A percentile compares a stretch with the other conserved stretches of the same genome.
Evolutionary conservation across 2,888 invertebrate species (phyloP).

Genomic region (Tanypteryx hageni): DNA sequence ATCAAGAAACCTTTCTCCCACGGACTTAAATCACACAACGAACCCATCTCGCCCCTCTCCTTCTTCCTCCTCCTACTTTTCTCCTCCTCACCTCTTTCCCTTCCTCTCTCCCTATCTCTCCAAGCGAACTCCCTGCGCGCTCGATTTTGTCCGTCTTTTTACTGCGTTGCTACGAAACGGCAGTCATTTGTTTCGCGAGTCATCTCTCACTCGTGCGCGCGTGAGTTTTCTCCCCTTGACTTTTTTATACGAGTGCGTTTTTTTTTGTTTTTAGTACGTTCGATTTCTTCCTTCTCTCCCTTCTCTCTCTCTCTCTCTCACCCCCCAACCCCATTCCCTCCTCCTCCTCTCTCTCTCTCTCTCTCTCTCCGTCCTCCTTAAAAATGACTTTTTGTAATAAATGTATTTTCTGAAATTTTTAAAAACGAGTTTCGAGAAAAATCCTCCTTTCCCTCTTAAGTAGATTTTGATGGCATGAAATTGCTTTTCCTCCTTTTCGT

Average conservation of each 20-base stretch:
- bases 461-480: constrained; percentile 21
- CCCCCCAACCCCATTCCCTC: no score
- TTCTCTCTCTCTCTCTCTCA: no score
- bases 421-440: background rate
- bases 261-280: background rate
- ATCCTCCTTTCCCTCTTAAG: background rate
- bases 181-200: background rate
- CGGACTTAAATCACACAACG: constrained; percentile 4
- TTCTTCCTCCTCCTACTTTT: no score
- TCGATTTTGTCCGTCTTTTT: background rate
- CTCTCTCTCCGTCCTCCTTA: no score
- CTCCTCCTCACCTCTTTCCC: no score
- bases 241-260: background rate
- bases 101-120: no score
- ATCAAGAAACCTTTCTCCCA: constrained; percentile 6
- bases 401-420: background rate
- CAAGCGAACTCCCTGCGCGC: no score
- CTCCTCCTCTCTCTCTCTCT: no score
- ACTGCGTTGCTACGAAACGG: background rate
- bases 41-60: background rate
- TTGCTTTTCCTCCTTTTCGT: background rate
- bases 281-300: no score
- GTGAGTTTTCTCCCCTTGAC: background rate
- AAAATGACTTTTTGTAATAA: background rate
- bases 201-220: background rate